phyloP scores from a whole-genome alignment of 2,113 vertebrate species.

The Rhynchopsitta pachyrhyncha region DNA sequence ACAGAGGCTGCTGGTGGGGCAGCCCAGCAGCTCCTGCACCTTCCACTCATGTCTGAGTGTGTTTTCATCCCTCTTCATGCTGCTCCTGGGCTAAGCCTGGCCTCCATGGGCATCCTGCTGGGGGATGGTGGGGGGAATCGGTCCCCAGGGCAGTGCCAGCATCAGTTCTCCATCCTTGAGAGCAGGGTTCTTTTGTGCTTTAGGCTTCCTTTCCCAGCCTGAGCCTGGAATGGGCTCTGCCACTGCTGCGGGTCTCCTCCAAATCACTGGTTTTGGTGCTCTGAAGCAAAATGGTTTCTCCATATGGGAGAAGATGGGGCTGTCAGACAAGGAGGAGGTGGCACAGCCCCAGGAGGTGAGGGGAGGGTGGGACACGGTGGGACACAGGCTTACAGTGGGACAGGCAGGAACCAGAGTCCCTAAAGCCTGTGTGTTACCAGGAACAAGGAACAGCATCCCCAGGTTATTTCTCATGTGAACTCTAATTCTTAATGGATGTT shows the following conservation, averaged over 20 bases:
- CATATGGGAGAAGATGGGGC: background rate
- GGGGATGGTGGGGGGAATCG: rapidly evolving
- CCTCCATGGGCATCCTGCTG: background rate
- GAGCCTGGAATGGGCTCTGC: rapidly evolving
- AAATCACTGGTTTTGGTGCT: background rate
- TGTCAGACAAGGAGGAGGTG: background rate
- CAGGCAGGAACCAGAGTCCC: rapidly evolving
- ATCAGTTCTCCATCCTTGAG: background rate
- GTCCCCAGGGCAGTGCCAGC: background rate
- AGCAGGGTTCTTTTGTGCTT: rapidly evolving
- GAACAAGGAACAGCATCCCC: background rate
- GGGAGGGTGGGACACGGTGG: background rate
- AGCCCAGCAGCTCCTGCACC: rapidly evolving
- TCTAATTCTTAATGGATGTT: constrained; percentile 2
- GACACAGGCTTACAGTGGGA: rapidly evolving
- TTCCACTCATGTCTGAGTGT: rapidly evolving
- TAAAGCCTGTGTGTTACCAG: rapidly evolving
- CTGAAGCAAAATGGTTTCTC: background rate
- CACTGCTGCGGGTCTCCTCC: background rate
- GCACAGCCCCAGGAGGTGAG: rapidly evolving
- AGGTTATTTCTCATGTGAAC: background rate
- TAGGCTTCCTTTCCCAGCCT: background rate
- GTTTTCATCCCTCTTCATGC: background rate
- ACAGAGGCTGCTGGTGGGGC: rapidly evolving
- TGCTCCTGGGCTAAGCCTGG: rapidly evolving